These are phyloP conservation scores for Eupithecia subumbrata DNA, from an alignment of 2,888 invertebrate species.

Conservation along the genomic window DNA sequence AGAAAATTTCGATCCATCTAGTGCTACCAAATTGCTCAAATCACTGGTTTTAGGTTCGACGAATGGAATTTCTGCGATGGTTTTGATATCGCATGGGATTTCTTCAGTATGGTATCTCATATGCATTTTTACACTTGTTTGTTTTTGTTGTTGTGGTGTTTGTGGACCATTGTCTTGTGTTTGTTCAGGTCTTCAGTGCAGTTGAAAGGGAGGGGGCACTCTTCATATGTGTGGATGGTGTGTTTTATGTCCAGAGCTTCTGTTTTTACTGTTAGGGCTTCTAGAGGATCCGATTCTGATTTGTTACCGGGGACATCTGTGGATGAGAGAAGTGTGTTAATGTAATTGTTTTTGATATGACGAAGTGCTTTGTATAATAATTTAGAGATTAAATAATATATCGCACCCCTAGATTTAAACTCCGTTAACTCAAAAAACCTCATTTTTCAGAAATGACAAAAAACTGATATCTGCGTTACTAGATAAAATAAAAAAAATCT, in stretches of 20 bases:
- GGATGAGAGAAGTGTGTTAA: neutral
- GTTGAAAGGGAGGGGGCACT: slow-evolving; percentile 16
- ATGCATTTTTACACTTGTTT: slow-evolving; percentile 11
- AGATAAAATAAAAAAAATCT: too few species aligned
- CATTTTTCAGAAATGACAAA: too few species aligned
- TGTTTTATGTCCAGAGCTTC: neutral
- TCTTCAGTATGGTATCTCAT: slow-evolving; percentile 18
- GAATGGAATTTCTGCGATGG: neutral
- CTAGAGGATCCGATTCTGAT: slow-evolving; percentile 21
- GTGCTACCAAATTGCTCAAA: slow-evolving; percentile 9
- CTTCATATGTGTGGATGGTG: slow-evolving; percentile 12
- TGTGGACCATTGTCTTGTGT: slow-evolving; percentile 13
- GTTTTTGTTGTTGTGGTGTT: neutral
- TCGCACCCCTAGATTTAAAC: too few species aligned
- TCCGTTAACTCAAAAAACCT: too few species aligned
- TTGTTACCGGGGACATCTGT: slow-evolving; percentile 14
- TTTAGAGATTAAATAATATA: too few species aligned
- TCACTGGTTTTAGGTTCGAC: neutral
- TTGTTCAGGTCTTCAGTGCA: neutral
- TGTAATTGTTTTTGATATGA: too few species aligned
- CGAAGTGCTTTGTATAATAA: too few species aligned
- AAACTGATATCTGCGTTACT: too few species aligned
- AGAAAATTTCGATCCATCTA: slow-evolving; percentile 11
- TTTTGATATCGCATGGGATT: neutral
- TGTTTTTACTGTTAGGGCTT: slow-evolving; percentile 18